Evolutionary conservation across 2,797 vertebrate species (phyloP).

Genomic region (Lophotriccus pileatus): DNA sequence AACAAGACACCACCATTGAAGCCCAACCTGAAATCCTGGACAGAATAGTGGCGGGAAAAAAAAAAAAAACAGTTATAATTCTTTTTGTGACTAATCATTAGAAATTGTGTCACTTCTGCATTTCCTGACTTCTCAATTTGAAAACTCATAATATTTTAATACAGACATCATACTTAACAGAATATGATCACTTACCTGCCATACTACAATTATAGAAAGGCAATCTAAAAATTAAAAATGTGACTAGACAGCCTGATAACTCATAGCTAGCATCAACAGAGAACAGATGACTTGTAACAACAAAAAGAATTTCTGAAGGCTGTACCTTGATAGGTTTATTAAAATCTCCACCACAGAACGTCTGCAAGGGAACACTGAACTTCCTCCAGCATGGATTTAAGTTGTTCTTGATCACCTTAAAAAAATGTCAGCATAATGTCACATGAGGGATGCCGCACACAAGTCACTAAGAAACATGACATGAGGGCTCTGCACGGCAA

Average conservation of each 20-base stretch:
- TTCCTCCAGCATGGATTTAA: constrained; percentile 89
- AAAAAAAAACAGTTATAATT: background rate
- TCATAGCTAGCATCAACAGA: background rate
- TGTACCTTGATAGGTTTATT: constrained; percentile 86
- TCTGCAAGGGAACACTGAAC: constrained; percentile 86
- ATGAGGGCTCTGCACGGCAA: background rate
- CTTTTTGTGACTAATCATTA: background rate
- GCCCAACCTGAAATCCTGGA: background rate
- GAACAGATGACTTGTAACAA: background rate
- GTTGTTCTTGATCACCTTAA: constrained; percentile 93
- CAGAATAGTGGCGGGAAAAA: background rate
- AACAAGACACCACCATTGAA: background rate
- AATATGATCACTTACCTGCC: background rate
- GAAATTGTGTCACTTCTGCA: background rate
- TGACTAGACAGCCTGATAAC: background rate
- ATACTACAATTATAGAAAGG: background rate
- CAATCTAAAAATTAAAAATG: background rate
- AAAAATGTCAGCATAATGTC: background rate
- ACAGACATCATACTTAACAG: background rate
- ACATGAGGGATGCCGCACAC: rapidly evolving
- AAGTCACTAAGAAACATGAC: background rate
- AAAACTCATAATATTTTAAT: background rate
- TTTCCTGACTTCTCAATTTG: background rate
- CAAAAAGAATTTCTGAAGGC: background rate
- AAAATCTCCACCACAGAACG: constrained; percentile 86